Base-by-base conservation (phyloP, 2,888 invertebrate species). In the Drosophila subquinaria region DNA sequence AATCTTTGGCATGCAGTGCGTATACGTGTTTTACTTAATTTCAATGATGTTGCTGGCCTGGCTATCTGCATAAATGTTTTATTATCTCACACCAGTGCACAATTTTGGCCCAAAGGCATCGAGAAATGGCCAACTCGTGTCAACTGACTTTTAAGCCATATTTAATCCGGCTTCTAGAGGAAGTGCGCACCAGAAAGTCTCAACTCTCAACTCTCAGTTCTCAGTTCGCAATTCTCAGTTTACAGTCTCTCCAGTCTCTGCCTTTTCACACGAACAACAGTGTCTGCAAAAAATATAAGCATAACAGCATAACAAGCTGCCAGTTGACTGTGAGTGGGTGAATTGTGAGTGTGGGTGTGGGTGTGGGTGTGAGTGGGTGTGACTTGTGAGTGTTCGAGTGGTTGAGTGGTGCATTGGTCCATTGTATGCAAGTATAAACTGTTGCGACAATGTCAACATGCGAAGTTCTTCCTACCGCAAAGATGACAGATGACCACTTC, bases 401-500 rank as follows among this genome's bases (percentile, higher is more conserved):
- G 27, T 17, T 56, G 60, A 11, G 45, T 35, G 51, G 23, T 51
- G 50, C 50, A 27, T 27, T 27, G 27, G 9, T 51, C 51, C 51
- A 50, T 60, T 56, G 47, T 45, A 11, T 75, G 78, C 52, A 70
- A 69, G 68, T 64, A 83, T 86, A 86, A 88, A 88, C 88, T 88
- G 83, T 86, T 82, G 80, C 88, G 88, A 86, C 87, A 88, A 86
- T 86, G 86, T 86, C 88, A 86, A 86, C 86, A 86, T 86, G 84
- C 82, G 80, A 88, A 88, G 70, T 86, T 88, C 87, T 88, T 86
- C 88, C 87, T 83, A 83, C 88, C 88, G 82, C 86, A 86, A 86
- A 88, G 88, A 88, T 86, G 86, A 86, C 86, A 86, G 86, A 88
- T 86, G 86, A 88, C 86, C 87, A 88, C 86, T 86, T 88, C 88